phyloP scores from a whole-genome alignment of 2,888 invertebrate species.

The Phengaris alcon region DNA sequence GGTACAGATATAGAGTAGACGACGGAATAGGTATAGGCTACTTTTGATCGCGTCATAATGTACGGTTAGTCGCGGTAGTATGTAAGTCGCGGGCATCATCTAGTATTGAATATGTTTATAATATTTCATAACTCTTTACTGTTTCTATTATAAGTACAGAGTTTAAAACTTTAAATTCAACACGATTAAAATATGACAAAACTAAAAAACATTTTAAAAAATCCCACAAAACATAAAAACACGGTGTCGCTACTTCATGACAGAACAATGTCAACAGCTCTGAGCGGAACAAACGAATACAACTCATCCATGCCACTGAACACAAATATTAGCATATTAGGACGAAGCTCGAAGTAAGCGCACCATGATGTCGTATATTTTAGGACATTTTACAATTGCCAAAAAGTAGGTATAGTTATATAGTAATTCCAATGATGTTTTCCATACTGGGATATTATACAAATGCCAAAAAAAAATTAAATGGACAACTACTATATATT shows the following conservation, averaged over 20 bases:
- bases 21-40: too few relatives aligned
- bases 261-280: not conserved
- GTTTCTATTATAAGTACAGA: too few relatives aligned
- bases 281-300: conserved; percentile 13
- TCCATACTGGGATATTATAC: too few relatives aligned
- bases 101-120: too few relatives aligned
- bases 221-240: not conserved
- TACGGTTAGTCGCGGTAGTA: too few relatives aligned
- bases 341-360: not conserved
- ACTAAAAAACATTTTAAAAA: not conserved
- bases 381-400: not conserved
- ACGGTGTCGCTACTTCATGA: not conserved
- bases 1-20: too few relatives aligned
- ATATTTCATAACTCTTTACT: too few relatives aligned
- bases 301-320: not conserved
- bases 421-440: not conserved
- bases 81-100: too few relatives aligned
- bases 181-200: not conserved
- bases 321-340: conserved; percentile 23
- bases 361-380: not conserved
- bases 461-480: too few relatives aligned
- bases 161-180: not conserved
- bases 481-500: too few relatives aligned
- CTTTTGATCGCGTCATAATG: too few relatives aligned
- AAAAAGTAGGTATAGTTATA: not conserved